Conservation (phyloP, 2,888 invertebrate species). For the Colostygia pectinataria region DNA sequence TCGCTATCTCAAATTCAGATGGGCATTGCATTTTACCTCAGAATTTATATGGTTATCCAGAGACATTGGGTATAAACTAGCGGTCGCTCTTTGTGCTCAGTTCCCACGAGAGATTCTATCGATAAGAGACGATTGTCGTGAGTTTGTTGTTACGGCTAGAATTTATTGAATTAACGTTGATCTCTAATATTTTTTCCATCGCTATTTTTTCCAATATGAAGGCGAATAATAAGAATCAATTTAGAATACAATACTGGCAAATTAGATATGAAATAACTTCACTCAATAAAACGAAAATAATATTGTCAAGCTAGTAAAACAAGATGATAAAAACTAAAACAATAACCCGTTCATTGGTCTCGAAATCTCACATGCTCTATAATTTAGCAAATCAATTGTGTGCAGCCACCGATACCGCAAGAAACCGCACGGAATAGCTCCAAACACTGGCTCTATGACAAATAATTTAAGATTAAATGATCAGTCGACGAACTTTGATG, state of each 20-base stretch:
- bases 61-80: conserved; percentile 48
- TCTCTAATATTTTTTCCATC: conserved; percentile 26
- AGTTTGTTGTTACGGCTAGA: conserved; percentile 25
- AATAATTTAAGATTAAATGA: conserved; percentile 62
- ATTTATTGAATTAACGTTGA: conserved; percentile 23
- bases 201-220: conserved; percentile 14
- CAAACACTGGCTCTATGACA: conserved; percentile 65
- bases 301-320: not conserved
- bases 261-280: no score
- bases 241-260: no score
- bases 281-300: no score
- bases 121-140: conserved; percentile 55
- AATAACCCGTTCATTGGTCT: conserved; percentile 42
- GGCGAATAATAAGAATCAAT: no score
- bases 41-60: conserved; percentile 57
- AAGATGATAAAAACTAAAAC: conserved; percentile 5
- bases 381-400: conserved; percentile 53
- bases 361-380: conserved; percentile 43
- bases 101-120: conserved; percentile 58
- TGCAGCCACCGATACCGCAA: conserved; percentile 47
- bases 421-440: conserved; percentile 41
- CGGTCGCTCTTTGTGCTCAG: conserved; percentile 56
- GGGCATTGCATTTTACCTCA: conserved; percentile 56
- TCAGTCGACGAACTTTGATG: conserved; percentile 62
- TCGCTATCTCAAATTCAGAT: conserved; percentile 62